These are phyloP conservation scores for Callocephalon fimbriatum DNA, from an alignment of 2,113 vertebrate genomes.

Conservation along the genomic window DNA sequence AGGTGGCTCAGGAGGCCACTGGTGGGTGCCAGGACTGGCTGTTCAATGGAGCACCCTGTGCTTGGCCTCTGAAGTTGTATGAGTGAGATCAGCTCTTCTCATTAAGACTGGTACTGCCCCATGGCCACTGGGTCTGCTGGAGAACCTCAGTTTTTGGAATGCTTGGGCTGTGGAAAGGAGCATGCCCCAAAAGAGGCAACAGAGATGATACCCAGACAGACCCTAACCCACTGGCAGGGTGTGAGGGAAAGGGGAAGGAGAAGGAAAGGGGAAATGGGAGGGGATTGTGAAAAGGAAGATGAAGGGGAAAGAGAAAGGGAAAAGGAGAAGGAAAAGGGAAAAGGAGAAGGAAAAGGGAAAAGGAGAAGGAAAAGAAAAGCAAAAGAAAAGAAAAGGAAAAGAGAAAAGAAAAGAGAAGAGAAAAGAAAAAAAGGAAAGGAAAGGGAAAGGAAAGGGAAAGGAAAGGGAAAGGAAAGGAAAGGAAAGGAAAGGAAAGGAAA, in stretches of 20 bases:
- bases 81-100: not conserved
- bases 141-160: not conserved
- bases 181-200: not conserved
- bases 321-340: too few species aligned
- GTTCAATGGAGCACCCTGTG: not conserved
- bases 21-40: fast-evolving
- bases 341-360: fast-evolving
- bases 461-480: fast-evolving
- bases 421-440: fast-evolving
- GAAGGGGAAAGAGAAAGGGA: too few species aligned
- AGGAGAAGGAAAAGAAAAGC: fast-evolving
- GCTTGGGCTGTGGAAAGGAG: not conserved
- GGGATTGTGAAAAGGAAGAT: too few species aligned
- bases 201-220: not conserved
- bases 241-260: too few species aligned
- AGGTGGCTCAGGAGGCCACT: not conserved
- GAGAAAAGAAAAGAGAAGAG: fast-evolving
- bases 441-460: fast-evolving
- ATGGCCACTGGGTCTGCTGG: not conserved
- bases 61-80: not conserved
- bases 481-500: fast-evolving
- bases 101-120: not conserved
- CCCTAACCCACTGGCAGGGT: not conserved
- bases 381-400: fast-evolving
- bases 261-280: not conserved